These are phyloP conservation scores for Dinothrombium tinctorium DNA, from an alignment of 1,140 invertebrate species.

Conservation along the genomic window DNA sequence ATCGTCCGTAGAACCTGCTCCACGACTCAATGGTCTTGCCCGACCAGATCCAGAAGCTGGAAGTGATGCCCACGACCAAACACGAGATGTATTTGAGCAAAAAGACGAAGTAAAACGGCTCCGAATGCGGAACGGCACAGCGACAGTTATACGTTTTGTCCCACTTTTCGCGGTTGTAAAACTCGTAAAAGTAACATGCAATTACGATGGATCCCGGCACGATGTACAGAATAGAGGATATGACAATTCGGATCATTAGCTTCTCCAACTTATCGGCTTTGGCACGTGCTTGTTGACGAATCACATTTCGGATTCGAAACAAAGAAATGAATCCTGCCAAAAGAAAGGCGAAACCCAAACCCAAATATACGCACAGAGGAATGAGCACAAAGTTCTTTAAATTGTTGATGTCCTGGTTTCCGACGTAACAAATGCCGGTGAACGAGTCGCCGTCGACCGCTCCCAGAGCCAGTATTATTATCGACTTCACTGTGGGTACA, in stretches of 20 bases:
- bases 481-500: conserved; percentile 57
- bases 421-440: conserved; percentile 32
- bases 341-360: conserved; percentile 22
- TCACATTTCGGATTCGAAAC: conserved; percentile 21
- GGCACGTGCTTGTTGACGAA: conserved; percentile 19
- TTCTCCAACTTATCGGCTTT: conserved; percentile 23
- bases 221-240: conserved; percentile 25
- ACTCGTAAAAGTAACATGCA: conserved; percentile 24
- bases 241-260: conserved; percentile 24
- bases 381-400: conserved; percentile 59
- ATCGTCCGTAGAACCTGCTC: no score
- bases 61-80: conserved; percentile 32
- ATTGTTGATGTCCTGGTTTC: conserved; percentile 46
- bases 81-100: conserved; percentile 31
- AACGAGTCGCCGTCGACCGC: conserved; percentile 50
- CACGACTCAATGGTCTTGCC: conserved; percentile 40
- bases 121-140: conserved; percentile 19
- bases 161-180: conserved; percentile 31
- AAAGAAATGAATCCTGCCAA: conserved; percentile 21
- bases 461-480: conserved; percentile 48
- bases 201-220: conserved; percentile 24
- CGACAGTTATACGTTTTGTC: conserved; percentile 29
- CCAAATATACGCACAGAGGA: conserved; percentile 39
- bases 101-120: conserved; percentile 28
- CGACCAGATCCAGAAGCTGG: conserved; percentile 36